Percentiles rank a stretch among this genome's conserved stretches.
Conservation (phyloP, 2,797 vertebrate species). For the Salmo trutta region DNA sequence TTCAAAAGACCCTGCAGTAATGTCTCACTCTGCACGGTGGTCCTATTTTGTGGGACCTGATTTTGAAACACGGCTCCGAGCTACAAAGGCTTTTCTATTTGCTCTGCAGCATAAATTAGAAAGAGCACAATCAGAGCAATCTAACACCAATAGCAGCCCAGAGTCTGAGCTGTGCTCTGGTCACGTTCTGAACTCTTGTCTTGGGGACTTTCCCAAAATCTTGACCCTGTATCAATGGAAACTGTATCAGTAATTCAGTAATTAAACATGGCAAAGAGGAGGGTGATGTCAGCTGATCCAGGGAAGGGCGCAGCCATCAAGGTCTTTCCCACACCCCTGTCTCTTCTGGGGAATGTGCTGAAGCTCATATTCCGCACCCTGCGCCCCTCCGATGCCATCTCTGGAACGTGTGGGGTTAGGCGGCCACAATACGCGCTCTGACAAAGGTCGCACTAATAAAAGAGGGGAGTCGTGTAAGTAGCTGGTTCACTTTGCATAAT, state of each 20-base stretch:
- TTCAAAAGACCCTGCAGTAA: constrained; percentile 22
- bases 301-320: constrained; percentile 49
- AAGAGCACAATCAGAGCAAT: constrained; percentile 49
- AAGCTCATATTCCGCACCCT: constrained; percentile 53
- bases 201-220: constrained; percentile 69
- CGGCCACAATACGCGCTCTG: constrained; percentile 38
- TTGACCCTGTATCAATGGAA: constrained; percentile 65
- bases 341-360: constrained; percentile 57
- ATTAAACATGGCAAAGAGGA: constrained; percentile 51
- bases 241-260: constrained; percentile 56
- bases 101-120: constrained; percentile 35
- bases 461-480: constrained; percentile 40
- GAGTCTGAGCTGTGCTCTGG: constrained; percentile 55
- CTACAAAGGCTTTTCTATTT: constrained; percentile 44
- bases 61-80: constrained; percentile 29
- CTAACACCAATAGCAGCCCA: constrained; percentile 24
- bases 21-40: constrained; percentile 34
- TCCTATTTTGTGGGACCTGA: constrained; percentile 24
- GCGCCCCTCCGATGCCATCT: constrained; percentile 53
- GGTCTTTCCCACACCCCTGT: constrained; percentile 71
- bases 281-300: constrained; percentile 60
- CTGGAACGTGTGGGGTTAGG: constrained; percentile 48
- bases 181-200: constrained; percentile 69
- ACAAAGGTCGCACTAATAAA: constrained; percentile 52
- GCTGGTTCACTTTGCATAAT: constrained; percentile 56